Percentiles rank a stretch among this genome's conserved stretches.
Evolutionary conservation across 1,140 invertebrate species (phyloP).

Genomic region (Drosophila tani): DNA sequence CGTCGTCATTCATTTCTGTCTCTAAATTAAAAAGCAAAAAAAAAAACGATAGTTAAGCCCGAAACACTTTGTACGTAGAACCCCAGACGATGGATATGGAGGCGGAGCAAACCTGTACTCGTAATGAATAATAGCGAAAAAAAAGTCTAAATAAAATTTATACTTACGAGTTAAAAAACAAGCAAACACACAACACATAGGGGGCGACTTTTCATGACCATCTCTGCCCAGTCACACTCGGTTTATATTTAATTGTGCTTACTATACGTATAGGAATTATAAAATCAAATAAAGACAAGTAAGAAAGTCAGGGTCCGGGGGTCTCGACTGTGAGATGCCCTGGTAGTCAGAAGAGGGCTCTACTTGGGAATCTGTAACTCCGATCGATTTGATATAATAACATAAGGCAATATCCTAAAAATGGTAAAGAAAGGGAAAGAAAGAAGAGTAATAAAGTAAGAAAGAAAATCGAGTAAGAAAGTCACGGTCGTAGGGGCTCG

Average conservation of each 20-base stretch:
- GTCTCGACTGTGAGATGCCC: background rate
- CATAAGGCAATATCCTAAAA: too few species aligned
- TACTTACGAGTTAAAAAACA: conserved; percentile 54
- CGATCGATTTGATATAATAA: too few species aligned
- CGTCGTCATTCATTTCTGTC: conserved; percentile 54
- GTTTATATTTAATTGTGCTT: conserved; percentile 67
- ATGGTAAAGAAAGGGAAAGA: too few species aligned
- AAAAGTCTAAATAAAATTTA: conserved; percentile 52
- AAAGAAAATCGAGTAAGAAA: too few species aligned
- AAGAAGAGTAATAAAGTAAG: too few species aligned
- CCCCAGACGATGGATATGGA: conserved; percentile 1
- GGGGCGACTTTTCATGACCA: conserved; percentile 17
- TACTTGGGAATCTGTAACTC: too few species aligned
- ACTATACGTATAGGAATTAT: conserved; percentile 45
- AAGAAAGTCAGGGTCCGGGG: background rate
- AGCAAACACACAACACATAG: conserved; percentile 22
- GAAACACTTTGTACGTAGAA: conserved; percentile 51
- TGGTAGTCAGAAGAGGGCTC: too few species aligned
- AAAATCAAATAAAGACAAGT: conserved; percentile 55
- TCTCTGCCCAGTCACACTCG: conserved; percentile 34
- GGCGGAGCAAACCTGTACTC: conserved; percentile 25
- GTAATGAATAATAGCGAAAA: conserved; percentile 34
- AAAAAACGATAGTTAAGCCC: conserved; percentile 47
- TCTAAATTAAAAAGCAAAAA: background rate
- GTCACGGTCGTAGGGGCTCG: too few species aligned